These are phyloP conservation scores for Lophius americanus DNA, from an alignment of 2,797 vertebrate genomes.

Conservation along the genomic window DNA sequence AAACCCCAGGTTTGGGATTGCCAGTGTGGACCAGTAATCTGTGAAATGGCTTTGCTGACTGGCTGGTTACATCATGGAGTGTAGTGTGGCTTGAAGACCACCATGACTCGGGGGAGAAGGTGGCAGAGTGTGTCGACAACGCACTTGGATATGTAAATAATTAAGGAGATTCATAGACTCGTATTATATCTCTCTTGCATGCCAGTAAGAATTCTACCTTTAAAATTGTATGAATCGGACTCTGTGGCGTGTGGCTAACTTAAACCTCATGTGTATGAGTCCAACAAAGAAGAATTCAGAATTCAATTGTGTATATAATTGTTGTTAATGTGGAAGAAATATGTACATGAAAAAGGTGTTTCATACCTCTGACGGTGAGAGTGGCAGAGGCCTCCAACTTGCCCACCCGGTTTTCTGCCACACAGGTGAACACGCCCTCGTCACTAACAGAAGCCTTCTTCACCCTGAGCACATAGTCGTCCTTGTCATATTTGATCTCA, in stretches of 20 bases:
- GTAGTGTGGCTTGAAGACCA: conserved; percentile 67
- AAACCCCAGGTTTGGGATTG: conserved; percentile 77
- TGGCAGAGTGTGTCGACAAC: conserved; percentile 50
- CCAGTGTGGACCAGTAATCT: conserved; percentile 87
- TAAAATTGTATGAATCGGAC: conserved; percentile 41
- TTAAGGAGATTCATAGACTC: conserved; percentile 77
- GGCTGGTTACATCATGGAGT: conserved; percentile 67
- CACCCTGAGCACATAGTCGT: conserved; percentile 94
- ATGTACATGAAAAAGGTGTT: not conserved
- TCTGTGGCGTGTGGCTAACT: conserved; percentile 25
- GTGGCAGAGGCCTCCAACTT: conserved; percentile 93
- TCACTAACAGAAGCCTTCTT: conserved; percentile 90
- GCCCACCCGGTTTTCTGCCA: conserved; percentile 96
- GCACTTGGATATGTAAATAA: conserved; percentile 78
- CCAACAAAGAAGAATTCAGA: no score
- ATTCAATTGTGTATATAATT: no score
- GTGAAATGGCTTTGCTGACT: conserved; percentile 88
- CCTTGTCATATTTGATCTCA: conserved; percentile 96
- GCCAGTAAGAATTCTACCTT: conserved; percentile 43
- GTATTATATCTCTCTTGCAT: conserved; percentile 45
- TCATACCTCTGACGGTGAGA: conserved; percentile 93
- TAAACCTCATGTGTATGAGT: conserved; percentile 2
- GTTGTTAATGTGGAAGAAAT: conserved; percentile 12
- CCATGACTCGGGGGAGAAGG: conserved; percentile 6
- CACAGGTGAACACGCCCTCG: conserved; percentile 92